Percentiles rank a stretch among this genome's conserved stretches.
These are phyloP conservation scores for Eupeodes latifasciatus DNA, from an alignment of 2,888 invertebrate genomes.

Conservation along the genomic window DNA sequence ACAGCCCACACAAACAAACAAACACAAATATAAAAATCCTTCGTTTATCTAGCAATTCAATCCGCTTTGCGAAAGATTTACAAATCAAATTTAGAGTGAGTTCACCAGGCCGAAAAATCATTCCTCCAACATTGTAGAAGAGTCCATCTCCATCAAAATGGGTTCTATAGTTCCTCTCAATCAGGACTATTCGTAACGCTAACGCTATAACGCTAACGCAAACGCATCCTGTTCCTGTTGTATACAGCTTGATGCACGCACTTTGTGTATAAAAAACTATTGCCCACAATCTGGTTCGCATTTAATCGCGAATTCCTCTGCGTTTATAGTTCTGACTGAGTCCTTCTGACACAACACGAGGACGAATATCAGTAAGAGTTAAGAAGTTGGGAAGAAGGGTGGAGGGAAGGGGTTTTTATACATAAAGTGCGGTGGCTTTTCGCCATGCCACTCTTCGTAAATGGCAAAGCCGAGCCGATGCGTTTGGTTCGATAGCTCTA, in stretches of 20 bases:
- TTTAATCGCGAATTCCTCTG: conserved; percentile 75
- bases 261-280: conserved; percentile 72
- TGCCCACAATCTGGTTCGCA: conserved; percentile 75
- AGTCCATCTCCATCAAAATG: conserved; percentile 5
- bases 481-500: conserved; percentile 63
- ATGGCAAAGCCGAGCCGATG: conserved; percentile 62
- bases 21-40: conserved; percentile 57
- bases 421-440: conserved; percentile 58
- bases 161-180: neutral
- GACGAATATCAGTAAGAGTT: conserved; percentile 46
- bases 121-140: conserved; percentile 33
- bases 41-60: conserved; percentile 75
- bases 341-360: conserved; percentile 29
- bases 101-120: conserved; percentile 75
- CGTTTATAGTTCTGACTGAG: conserved; percentile 23
- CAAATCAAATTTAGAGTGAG: conserved; percentile 76
- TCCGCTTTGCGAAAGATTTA: conserved; percentile 73
- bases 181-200: neutral
- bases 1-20: conserved; percentile 15
- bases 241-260: conserved; percentile 51
- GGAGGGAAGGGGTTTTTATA: conserved; percentile 13
- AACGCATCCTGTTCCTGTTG: neutral
- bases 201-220: too few relatives aligned
- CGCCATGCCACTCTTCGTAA: conserved; percentile 51
- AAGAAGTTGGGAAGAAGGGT: neutral